Percentiles rank a stretch among this genome's conserved stretches.
phyloP scores from a whole-genome alignment of 2,888 invertebrate species.

The Xanthorhoe spadicearia region DNA sequence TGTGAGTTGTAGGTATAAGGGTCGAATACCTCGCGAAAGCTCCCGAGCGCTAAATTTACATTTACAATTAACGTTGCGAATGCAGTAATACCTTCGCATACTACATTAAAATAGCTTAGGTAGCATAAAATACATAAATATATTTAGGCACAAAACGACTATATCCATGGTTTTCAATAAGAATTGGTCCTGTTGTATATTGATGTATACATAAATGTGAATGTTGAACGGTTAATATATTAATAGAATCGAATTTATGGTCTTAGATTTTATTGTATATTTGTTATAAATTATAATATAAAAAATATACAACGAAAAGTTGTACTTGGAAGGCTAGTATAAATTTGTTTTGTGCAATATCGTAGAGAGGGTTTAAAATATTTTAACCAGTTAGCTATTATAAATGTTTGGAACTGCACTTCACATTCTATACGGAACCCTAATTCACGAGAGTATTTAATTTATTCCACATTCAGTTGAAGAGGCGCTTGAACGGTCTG shows the following conservation, averaged over 20 bases:
- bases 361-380: background rate
- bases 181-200: background rate
- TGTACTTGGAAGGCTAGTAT: background rate
- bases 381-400: background rate
- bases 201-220: too few relatives aligned
- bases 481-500: background rate
- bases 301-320: too few relatives aligned
- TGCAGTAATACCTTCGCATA: constrained; percentile 38
- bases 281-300: too few relatives aligned
- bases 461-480: background rate
- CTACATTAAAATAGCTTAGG: background rate
- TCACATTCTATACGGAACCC: background rate
- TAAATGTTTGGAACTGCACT: background rate
- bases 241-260: background rate
- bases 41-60: constrained; percentile 56
- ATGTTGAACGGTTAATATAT: too few relatives aligned
- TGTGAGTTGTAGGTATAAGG: constrained; percentile 6
- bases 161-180: background rate
- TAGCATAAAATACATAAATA: background rate
- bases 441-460: background rate
- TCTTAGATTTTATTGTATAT: background rate
- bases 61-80: constrained; percentile 63
- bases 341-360: too few relatives aligned
- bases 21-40: constrained; percentile 49
- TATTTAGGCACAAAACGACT: too few relatives aligned